phyloP scores from a whole-genome alignment of 2,113 vertebrate genomes.

The Electrona antarctica region DNA sequence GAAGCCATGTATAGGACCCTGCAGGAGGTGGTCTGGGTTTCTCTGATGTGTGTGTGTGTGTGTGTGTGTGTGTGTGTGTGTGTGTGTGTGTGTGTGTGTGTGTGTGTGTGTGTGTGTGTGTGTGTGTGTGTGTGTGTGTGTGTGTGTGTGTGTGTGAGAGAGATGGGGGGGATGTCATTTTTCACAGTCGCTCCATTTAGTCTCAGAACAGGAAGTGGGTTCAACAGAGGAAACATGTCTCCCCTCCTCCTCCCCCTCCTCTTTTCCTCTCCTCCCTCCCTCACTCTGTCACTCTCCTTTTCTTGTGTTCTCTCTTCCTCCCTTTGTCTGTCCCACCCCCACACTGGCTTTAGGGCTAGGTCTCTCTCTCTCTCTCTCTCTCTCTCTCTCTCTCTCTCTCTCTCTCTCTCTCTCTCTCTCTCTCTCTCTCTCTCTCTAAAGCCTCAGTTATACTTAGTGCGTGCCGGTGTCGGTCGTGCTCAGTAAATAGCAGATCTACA shows the following conservation, averaged over 20 bases:
- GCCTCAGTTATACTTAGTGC: constrained; percentile 1
- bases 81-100: no score
- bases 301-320: constrained; percentile 67
- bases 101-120: constrained; percentile 34
- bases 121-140: not conserved
- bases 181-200: constrained; percentile 64
- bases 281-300: constrained; percentile 58
- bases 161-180: constrained; percentile 29
- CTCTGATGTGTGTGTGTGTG: constrained; percentile 50
- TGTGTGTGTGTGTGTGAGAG: not conserved
- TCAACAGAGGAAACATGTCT: constrained; percentile 71
- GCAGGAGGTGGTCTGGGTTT: constrained; percentile 53
- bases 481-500: not conserved
- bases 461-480: constrained; percentile 11
- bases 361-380: constrained; percentile 21
- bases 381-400: not conserved
- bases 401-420: constrained; percentile 22
- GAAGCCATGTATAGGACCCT: constrained; percentile 21
- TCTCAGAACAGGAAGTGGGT: constrained; percentile 71
- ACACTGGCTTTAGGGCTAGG: constrained; percentile 27
- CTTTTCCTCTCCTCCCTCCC: constrained; percentile 15
- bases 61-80: not conserved
- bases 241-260: constrained; percentile 1
- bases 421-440: constrained; percentile 19
- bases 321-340: constrained; percentile 52